phyloP scores from a whole-genome alignment of 2,888 invertebrate species.

The Ethmia dodecea region DNA sequence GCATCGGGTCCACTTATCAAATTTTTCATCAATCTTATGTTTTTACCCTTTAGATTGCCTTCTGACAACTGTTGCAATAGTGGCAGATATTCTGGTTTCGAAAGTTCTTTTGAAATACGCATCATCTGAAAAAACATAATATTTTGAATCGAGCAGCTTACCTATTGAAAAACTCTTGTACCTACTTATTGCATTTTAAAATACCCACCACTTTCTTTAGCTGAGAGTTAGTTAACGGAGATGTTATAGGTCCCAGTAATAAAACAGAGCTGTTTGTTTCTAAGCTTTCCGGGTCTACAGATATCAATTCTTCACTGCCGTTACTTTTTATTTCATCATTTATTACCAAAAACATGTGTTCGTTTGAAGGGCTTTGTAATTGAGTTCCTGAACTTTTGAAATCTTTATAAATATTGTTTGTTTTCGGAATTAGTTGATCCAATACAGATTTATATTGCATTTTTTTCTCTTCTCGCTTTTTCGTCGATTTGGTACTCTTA shows the following conservation, averaged over 20 bases:
- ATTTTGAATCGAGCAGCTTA: not conserved
- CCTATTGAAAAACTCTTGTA: not conserved
- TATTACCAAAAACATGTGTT: conserved; percentile 61
- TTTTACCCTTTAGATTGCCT: conserved; percentile 39
- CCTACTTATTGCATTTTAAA: not conserved
- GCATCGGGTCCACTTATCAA: conserved; percentile 52
- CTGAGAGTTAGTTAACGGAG: conserved; percentile 47
- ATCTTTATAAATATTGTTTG: not conserved
- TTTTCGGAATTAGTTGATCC: conserved; percentile 24
- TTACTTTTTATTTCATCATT: conserved; percentile 62
- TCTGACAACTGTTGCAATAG: conserved; percentile 55
- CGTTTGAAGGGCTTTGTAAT: conserved; percentile 23
- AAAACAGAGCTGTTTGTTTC: conserved; percentile 57
- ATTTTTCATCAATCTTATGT: conserved; percentile 44
- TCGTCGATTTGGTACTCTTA: conserved; percentile 33
- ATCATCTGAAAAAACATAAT: conserved; percentile 48
- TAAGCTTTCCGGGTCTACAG: conserved; percentile 62
- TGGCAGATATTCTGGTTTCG: conserved; percentile 55
- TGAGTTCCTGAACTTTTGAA: not conserved
- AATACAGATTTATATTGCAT: conserved; percentile 24
- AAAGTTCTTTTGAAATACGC: conserved; percentile 54
- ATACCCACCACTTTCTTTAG: conserved; percentile 55
- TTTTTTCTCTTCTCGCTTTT: conserved; percentile 22
- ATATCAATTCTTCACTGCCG: conserved; percentile 48
- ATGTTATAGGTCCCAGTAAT: conserved; percentile 58